A percentile compares a stretch with the other conserved stretches of the same genome.
Conservation (phyloP, 1,140 invertebrate species). For the Brachystomella parvula region DNA sequence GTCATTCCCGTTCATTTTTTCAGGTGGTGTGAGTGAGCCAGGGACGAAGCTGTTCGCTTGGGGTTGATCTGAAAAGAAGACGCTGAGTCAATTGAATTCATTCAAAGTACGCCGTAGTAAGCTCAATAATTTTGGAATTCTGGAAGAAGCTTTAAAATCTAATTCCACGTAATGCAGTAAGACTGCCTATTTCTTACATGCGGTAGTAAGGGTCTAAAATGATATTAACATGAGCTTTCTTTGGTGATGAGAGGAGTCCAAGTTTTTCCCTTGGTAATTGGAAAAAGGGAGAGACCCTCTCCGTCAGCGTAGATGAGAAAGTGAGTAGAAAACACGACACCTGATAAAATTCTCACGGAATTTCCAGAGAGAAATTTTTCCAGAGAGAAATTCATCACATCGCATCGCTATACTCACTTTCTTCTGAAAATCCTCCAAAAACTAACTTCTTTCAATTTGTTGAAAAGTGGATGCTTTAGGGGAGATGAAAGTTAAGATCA, state of each 20-base stretch:
- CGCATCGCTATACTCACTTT: constrained; percentile 11
- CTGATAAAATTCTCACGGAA: constrained; percentile 32
- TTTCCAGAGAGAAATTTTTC: too few species aligned
- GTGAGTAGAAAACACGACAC: constrained; percentile 22
- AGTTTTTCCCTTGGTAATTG: neutral
- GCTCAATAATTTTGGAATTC: neutral
- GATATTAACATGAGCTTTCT: neutral
- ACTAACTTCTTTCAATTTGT: neutral
- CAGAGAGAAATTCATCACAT: constrained; percentile 34
- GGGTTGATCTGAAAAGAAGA: constrained; percentile 34
- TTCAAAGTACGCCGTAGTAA: too few species aligned
- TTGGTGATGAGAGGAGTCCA: neutral
- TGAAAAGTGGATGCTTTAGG: neutral
- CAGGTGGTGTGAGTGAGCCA: constrained; percentile 47
- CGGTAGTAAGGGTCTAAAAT: neutral
- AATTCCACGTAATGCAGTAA: neutral
- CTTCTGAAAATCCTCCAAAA: neutral
- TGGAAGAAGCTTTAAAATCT: neutral
- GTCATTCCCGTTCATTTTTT: constrained; percentile 48
- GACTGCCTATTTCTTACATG: neutral
- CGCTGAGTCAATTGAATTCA: too few species aligned
- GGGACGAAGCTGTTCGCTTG: constrained; percentile 38
- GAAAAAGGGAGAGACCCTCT: too few species aligned
- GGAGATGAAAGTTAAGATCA: too few species aligned
- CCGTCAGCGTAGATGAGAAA: neutral